Base-by-base conservation (phyloP, 2,888 invertebrate species). In the Drosophila demipolita region DNA sequence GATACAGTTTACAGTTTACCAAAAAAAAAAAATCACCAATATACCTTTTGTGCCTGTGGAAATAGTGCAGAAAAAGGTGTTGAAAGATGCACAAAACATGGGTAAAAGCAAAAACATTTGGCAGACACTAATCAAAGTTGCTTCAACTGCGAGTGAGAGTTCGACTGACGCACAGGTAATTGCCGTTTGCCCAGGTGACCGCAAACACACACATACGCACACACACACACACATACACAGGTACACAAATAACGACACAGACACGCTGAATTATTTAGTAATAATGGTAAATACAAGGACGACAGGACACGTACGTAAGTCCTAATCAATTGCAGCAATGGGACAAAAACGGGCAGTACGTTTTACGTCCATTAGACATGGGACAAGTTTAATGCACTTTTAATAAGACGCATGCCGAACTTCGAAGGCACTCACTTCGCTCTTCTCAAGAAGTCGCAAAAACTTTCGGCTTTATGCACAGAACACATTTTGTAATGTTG, bases 311-410 rank as follows among this genome's bases (percentile, higher is more conserved):
- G 88, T 87, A 79, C 64, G 23, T 66, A 78, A 57, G 35, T 66
- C 67, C 76, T 82, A 90, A 87, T 87, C 89, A 86, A 90, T 87
- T 89, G 83, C 81, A 75, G 84, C 82, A 75, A 78, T 78, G 82
- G 78, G 82, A 83, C 66, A 58, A 59, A 15, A 64, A 65, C 35
- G 23, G 45, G 15, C 2, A 58, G 29, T 42, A 80, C 77, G 80
- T 76, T 80, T 60, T 59, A 68, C 71, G 49, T 59, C 59, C 59
- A 35, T 61, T 45, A 54, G 50, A 53, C 33, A 45, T 54, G 54
- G 57, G 62, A 76, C 69, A 80, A 80, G 90, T 91, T 91, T 91
- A 91, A 91, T 91, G 91, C 88, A 87, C 91, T 90, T 91, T 91
- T 91, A 90, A 91, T 91, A 90, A 83, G 84, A 69, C 73, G 49